Conservation (phyloP, 2,888 invertebrate species). For the Hypomecis punctinalis region DNA sequence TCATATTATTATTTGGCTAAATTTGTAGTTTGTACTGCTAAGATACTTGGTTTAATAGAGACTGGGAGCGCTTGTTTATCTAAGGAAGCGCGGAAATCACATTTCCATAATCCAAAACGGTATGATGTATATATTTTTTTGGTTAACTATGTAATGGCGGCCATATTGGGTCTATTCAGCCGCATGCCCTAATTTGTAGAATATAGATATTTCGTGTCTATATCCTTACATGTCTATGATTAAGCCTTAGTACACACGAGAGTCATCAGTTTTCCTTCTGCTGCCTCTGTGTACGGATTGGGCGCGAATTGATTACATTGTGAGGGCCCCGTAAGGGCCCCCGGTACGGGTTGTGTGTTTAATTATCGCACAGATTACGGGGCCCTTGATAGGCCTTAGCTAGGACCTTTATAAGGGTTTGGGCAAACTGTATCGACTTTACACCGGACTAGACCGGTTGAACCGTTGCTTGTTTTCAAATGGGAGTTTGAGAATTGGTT, state of each 20-base stretch:
- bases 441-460: neutral
- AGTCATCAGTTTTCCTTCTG: slow-evolving; percentile 13
- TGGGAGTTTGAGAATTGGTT: neutral
- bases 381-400: slow-evolving; percentile 29
- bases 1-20: too few relatives aligned
- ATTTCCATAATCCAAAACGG: too few relatives aligned
- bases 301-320: slow-evolving; percentile 25
- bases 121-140: too few relatives aligned
- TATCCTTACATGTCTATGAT: too few relatives aligned
- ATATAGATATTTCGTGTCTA: too few relatives aligned
- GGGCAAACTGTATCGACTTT: slow-evolving; percentile 2
- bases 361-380: slow-evolving; percentile 36
- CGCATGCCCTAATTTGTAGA: too few relatives aligned
- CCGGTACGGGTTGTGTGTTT: slow-evolving; percentile 36
- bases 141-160: too few relatives aligned
- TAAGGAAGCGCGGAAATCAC: too few relatives aligned
- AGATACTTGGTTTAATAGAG: too few relatives aligned
- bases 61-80: too few relatives aligned
- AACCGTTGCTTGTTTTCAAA: neutral
- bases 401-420: slow-evolving; percentile 20
- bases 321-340: slow-evolving; percentile 14
- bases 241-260: neutral
- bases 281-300: slow-evolving; percentile 3
- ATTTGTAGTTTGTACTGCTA: too few relatives aligned
- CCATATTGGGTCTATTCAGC: too few relatives aligned